These are phyloP conservation scores for Drusus annulatus DNA, from an alignment of 1,140 invertebrate genomes.

Conservation along the genomic window DNA sequence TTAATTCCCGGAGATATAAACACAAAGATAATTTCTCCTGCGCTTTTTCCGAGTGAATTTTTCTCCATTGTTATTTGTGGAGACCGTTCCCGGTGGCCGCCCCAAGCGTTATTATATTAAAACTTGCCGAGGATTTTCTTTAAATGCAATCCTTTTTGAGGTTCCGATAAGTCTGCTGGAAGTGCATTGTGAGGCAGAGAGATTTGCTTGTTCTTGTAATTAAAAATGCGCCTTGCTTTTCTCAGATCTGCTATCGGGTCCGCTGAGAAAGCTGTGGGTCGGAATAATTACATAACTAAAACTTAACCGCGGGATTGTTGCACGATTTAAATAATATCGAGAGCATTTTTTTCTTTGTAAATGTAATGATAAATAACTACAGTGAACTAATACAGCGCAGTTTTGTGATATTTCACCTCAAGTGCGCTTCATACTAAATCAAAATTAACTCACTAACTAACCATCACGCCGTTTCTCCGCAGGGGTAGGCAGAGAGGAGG, in stretches of 20 bases:
- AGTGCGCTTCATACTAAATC: too few species aligned
- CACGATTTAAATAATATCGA: not conserved
- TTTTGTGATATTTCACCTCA: too few species aligned
- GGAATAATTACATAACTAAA: not conserved
- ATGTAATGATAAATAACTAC: too few species aligned
- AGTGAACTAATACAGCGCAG: too few species aligned
- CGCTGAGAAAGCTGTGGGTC: not conserved
- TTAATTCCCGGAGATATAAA: not conserved
- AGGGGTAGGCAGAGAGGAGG: too few species aligned
- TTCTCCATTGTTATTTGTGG: slow-evolving; percentile 34
- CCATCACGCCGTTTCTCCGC: too few species aligned
- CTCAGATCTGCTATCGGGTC: not conserved
- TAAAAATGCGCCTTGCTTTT: slow-evolving; percentile 6
- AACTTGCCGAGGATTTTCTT: slow-evolving; percentile 46
- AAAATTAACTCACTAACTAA: too few species aligned
- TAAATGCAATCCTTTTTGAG: slow-evolving; percentile 41
- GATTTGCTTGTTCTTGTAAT: slow-evolving; percentile 18
- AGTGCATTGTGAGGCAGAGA: slow-evolving; percentile 23
- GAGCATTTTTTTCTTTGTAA: not conserved
- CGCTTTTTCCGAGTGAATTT: not conserved
- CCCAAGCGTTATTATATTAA: slow-evolving; percentile 43
- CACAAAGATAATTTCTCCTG: slow-evolving; percentile 11
- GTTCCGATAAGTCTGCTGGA: slow-evolving; percentile 5
- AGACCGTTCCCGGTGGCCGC: not conserved
- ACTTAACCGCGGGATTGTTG: not conserved